These are phyloP conservation scores for Tychaedon coryphoeus DNA, from an alignment of 2,113 vertebrate species.

Conservation along the genomic window DNA sequence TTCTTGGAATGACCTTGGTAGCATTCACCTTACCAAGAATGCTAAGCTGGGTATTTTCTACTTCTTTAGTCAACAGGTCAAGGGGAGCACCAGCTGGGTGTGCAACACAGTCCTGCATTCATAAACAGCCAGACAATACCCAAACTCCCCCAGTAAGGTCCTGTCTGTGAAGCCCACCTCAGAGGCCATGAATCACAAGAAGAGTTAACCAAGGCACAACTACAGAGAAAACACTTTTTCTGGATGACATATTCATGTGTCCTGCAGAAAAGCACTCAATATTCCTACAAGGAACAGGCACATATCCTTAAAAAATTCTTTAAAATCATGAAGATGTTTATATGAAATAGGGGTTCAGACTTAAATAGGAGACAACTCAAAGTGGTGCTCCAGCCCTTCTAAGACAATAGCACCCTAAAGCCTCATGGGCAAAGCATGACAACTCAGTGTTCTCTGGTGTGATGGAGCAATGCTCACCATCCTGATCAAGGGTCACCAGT, in stretches of 20 bases:
- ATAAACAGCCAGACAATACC: background rate
- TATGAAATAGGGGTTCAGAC: background rate
- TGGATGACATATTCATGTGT: background rate
- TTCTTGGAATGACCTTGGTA: background rate
- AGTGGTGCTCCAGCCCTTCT: background rate
- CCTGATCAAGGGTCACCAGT: background rate
- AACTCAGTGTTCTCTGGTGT: background rate
- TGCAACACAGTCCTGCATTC: background rate
- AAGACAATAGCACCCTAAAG: background rate
- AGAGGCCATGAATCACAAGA: background rate
- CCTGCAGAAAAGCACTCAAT: background rate
- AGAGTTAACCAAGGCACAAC: background rate
- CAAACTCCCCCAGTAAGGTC: background rate
- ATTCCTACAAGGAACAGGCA: background rate
- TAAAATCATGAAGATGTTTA: background rate
- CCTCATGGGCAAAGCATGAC: background rate
- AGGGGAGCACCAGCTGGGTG: background rate
- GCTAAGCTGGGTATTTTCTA: background rate
- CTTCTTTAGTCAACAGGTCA: background rate
- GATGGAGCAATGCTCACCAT: accelerated
- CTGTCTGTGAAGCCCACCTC: background rate
- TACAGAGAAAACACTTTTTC: background rate
- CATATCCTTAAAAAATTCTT: background rate
- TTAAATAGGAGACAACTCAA: background rate
- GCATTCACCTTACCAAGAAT: background rate